Conservation (phyloP, 2,113 vertebrate species). For the Hippocampus mohnikei region DNA sequence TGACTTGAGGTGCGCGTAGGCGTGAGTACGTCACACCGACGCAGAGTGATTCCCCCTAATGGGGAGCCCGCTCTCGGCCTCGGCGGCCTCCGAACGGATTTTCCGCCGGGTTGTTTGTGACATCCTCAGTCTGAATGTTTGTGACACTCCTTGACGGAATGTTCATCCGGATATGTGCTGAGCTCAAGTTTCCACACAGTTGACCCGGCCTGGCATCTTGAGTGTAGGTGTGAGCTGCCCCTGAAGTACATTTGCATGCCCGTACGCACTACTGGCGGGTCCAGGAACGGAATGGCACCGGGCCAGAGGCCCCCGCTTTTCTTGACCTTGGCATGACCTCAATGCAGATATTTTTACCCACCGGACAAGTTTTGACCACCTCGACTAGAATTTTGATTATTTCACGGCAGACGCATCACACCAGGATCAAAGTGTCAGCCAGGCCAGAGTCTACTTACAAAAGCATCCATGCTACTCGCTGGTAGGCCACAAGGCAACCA, state of each 20-base stretch:
- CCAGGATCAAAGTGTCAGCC: no score
- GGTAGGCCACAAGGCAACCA: no score
- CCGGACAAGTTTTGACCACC: neutral
- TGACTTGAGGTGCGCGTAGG: conserved; percentile 1
- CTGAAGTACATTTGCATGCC: neutral
- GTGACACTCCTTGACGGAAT: neutral
- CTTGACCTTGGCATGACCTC: neutral
- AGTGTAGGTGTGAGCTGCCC: neutral
- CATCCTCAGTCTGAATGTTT: neutral
- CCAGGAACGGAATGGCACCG: conserved; percentile 20
- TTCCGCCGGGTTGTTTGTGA: neutral
- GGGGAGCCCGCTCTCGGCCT: neutral
- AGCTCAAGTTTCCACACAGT: neutral
- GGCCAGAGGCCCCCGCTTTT: neutral
- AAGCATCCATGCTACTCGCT: no score
- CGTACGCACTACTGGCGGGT: neutral
- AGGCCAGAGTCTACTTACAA: no score
- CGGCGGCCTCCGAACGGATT: neutral
- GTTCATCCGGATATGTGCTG: neutral
- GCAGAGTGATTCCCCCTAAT: neutral
- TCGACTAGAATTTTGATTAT: no score
- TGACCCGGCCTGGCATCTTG: neutral
- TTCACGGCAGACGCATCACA: no score
- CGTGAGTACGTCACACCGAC: neutral
- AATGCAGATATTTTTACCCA: neutral